phyloP scores from a whole-genome alignment of 2,113 vertebrate genomes.

The Sterrhoptilus dennistouni region DNA sequence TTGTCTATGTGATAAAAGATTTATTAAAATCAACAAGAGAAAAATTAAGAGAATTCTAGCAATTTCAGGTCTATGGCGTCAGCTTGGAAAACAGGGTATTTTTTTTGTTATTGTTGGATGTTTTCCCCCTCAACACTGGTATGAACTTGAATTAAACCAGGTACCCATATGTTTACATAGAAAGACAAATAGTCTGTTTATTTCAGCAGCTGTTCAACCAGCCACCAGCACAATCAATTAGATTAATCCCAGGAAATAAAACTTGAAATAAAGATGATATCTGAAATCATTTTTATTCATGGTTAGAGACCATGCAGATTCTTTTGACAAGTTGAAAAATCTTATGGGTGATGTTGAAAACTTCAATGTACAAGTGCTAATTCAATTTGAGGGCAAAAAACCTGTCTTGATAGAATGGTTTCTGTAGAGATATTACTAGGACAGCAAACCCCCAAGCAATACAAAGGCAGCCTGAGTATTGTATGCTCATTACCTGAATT shows the following conservation, averaged over 20 bases:
- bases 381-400: constrained; percentile 49
- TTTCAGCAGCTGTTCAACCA: constrained; percentile 58
- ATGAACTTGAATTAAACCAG: neutral
- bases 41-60: neutral
- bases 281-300: constrained; percentile 79
- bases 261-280: constrained; percentile 69
- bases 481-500: constrained; percentile 67
- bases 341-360: constrained; percentile 77
- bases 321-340: constrained; percentile 77
- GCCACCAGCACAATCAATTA: constrained; percentile 66
- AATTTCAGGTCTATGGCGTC: neutral
- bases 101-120: neutral
- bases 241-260: constrained; percentile 76
- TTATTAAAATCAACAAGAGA: neutral
- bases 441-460: constrained; percentile 70
- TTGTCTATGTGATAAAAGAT: neutral
- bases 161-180: neutral
- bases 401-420: constrained; percentile 44
- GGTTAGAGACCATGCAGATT: constrained; percentile 69
- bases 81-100: neutral
- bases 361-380: constrained; percentile 70
- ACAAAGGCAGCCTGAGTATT: constrained; percentile 63
- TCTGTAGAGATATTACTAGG: constrained; percentile 57
- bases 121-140: neutral
- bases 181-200: constrained; percentile 47